A percentile compares a stretch with the other conserved stretches of the same genome.
Conservation (phyloP, 2,113 vertebrate species). For the Haliaeetus leucogaster region DNA sequence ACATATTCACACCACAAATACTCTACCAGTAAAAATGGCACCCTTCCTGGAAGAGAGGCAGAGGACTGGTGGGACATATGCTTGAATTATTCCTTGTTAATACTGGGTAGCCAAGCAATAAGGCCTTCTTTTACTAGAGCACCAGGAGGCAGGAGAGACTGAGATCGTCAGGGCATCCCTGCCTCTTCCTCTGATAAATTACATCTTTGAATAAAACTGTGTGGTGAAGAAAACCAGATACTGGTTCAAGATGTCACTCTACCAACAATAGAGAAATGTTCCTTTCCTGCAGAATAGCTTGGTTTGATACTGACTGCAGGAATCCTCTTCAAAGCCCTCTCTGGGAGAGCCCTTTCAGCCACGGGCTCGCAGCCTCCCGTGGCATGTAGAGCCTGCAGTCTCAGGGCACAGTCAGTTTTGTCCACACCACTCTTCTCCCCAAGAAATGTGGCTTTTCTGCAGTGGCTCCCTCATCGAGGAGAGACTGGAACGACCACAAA, state of each 20-base stretch:
- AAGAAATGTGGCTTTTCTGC: neutral
- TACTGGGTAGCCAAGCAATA: neutral
- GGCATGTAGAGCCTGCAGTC: neutral
- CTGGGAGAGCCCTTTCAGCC: neutral
- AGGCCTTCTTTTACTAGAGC: neutral
- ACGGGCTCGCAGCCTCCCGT: accelerated
- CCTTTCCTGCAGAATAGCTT: neutral
- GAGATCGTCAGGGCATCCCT: neutral
- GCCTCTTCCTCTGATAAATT: neutral
- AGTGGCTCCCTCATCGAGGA: accelerated
- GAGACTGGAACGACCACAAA: neutral
- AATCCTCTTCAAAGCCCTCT: neutral
- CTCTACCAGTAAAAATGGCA: neutral
- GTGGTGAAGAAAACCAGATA: neutral
- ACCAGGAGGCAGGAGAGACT: neutral
- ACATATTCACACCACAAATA: neutral
- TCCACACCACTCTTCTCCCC: neutral
- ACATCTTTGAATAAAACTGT: neutral
- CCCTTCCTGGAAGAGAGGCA: neutral
- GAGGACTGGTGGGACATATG: neutral
- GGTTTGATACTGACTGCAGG: neutral
- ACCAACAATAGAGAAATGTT: neutral
- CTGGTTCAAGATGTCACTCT: neutral
- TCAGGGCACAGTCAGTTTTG: neutral
- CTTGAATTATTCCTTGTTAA: neutral